phyloP scores from a whole-genome alignment of 2,888 invertebrate genomes.

The Stenodera caucasica region DNA sequence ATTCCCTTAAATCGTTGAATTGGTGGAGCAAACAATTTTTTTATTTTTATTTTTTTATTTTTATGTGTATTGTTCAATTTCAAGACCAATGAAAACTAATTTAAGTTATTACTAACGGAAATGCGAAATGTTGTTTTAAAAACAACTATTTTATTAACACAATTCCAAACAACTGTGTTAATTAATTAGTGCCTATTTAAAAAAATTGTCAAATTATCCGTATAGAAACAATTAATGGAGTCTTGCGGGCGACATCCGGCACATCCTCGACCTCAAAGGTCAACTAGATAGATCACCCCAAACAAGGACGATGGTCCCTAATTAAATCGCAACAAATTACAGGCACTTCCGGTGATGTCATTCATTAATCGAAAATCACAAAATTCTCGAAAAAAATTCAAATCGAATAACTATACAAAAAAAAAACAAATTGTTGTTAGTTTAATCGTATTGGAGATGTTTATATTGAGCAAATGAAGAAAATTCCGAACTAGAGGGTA shows the following conservation, averaged over 20 bases:
- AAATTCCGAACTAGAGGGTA: neutral
- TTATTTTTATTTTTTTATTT: neutral
- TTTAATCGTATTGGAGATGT: neutral
- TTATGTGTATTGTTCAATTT: too few relatives aligned
- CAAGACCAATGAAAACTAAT: conserved; percentile 11
- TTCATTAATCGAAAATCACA: conserved; percentile 12
- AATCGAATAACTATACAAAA: too few relatives aligned
- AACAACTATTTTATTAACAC: conserved; percentile 2
- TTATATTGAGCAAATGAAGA: neutral
- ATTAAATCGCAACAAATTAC: conserved; percentile 22
- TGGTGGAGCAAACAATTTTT: conserved; percentile 11
- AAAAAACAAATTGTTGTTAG: too few relatives aligned
- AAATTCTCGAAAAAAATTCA: neutral
- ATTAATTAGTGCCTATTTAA: conserved; percentile 18
- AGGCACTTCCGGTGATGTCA: conserved; percentile 28
- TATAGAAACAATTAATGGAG: conserved; percentile 21
- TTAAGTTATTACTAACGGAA: conserved; percentile 10
- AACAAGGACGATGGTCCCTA: conserved; percentile 12
- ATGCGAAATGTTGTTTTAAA: neutral
- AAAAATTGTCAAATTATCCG: conserved; percentile 18
- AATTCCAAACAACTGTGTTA: conserved; percentile 17
- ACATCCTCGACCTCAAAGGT: conserved; percentile 24
- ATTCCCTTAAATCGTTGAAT: conserved; percentile 11
- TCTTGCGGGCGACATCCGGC: conserved; percentile 28
- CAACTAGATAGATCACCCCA: conserved; percentile 13